These are phyloP conservation scores for Macrosteles quadrilineatus DNA, from an alignment of 1,140 invertebrate species.

Conservation along the genomic window DNA sequence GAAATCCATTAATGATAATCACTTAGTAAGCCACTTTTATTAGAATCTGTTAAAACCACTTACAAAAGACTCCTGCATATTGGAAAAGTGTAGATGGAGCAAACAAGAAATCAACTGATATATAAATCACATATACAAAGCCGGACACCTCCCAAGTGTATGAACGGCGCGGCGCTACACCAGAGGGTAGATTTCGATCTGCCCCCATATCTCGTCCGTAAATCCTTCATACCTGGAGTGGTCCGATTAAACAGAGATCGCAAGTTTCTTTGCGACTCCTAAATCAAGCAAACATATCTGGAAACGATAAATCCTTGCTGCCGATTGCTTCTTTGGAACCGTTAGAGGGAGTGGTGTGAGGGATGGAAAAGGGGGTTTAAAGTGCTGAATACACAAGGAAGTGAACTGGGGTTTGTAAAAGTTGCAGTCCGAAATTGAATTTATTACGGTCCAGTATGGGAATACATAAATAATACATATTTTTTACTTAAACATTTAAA, in stretches of 20 bases:
- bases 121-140: too few relatives aligned
- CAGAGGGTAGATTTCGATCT: conserved; percentile 6
- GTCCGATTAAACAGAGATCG: conserved; percentile 27
- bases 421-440: too few relatives aligned
- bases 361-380: not conserved
- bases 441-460: too few relatives aligned
- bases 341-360: not conserved
- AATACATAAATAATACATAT: too few relatives aligned
- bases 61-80: too few relatives aligned
- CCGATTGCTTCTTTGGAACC: not conserved
- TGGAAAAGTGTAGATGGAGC: too few relatives aligned
- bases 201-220: conserved; percentile 13
- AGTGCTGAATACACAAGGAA: conserved; percentile 7
- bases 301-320: conserved; percentile 13
- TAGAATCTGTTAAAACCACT: too few relatives aligned
- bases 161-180: not conserved
- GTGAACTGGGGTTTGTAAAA: too few relatives aligned
- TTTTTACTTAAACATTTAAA: too few relatives aligned
- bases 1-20: too few relatives aligned
- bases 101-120: too few relatives aligned
- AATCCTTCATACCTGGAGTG: conserved; percentile 31
- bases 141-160: not conserved
- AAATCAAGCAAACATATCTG: conserved; percentile 29
- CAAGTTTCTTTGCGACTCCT: conserved; percentile 16
- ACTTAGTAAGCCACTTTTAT: too few relatives aligned